phyloP scores from a whole-genome alignment of 2,797 vertebrate species.

The Lycodopsis pacificus region DNA sequence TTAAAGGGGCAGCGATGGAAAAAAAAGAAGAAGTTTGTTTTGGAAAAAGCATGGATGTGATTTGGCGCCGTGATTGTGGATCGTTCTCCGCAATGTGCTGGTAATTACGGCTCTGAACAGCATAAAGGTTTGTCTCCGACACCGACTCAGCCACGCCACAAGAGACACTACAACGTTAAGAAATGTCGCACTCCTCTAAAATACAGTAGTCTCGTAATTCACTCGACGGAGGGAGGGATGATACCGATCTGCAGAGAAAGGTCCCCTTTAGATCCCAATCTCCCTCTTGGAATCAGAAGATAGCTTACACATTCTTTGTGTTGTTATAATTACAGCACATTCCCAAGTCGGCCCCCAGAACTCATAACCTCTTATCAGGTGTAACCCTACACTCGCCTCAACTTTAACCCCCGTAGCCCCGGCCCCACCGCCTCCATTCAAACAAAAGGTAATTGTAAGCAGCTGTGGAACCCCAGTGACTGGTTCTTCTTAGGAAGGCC shows the following conservation, averaged over 20 bases:
- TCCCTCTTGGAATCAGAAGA: slow-evolving; percentile 72
- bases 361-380: slow-evolving; percentile 88
- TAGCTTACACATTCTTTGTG: slow-evolving; percentile 84
- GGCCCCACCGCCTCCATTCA: slow-evolving; percentile 72
- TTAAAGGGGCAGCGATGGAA: slow-evolving; percentile 65
- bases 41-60: slow-evolving; percentile 78
- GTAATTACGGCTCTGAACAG: slow-evolving; percentile 72
- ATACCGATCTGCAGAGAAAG: slow-evolving; percentile 52
- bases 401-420: slow-evolving; percentile 84
- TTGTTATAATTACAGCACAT: slow-evolving; percentile 82
- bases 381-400: slow-evolving; percentile 88
- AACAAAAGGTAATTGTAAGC: slow-evolving; percentile 89
- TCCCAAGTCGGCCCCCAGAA: slow-evolving; percentile 77
- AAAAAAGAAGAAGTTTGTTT: slow-evolving; percentile 53
- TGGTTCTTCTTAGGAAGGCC: slow-evolving; percentile 76
- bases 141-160: slow-evolving; percentile 36
- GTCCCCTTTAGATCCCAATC: slow-evolving; percentile 67
- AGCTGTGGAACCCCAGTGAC: slow-evolving; percentile 80
- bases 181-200: slow-evolving; percentile 27
- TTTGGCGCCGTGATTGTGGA: slow-evolving; percentile 74
- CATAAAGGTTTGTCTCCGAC: slow-evolving; percentile 59
- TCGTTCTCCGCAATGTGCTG: slow-evolving; percentile 74
- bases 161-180: slow-evolving; percentile 8
- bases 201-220: slow-evolving; percentile 68
- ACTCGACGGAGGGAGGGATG: slow-evolving; percentile 46